Evolutionary conservation across 2,888 invertebrate species (phyloP), one percentile per base, ranked within the genome.

Genomic region (Mechanitis mazaeus): DNA sequence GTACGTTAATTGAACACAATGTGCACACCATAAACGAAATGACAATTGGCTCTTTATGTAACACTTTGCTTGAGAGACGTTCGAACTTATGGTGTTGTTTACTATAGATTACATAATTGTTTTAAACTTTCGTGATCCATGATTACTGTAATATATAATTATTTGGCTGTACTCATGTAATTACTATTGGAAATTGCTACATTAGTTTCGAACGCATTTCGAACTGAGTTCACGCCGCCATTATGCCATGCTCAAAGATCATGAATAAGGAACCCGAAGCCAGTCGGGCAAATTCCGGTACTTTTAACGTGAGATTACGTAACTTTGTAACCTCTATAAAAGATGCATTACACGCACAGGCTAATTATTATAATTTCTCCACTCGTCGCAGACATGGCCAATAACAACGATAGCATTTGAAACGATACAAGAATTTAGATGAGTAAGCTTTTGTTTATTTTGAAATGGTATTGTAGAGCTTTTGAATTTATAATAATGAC

Each of bases 341-440:
- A 67, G 69, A 73, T 74, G 72, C 73, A 64, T 63, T 62, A 66
- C 73, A 71, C 72, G 70, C 67, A 82, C 80, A 71, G 71, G 77
- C 73, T 85, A 87, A 85, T 85, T 85, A 86, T 87, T 85, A 84
- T 78, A 83, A 84, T 86, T 85, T 82, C 81, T 82, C 76, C 77
- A 78, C 78, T 76, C 78, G 78, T 79, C 76, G 75, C 75, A 74
- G 72, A 76, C 77, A 77, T 78, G 75, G 79, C 75, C 81, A 79
- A 83, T 83, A 81, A 79, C 76, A 78, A 77, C 74, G 78, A 76
- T 72, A 75, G 74, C 75, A 76, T 72, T 72, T 67, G 68, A 75
- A 72, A 80, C 83, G 74, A 70, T 66, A 55, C 59, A 68, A 72
- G 85, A 87, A 87, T 87, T 77, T 79, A 74, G 74, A 86, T 81